phyloP scores from a whole-genome alignment of 2,797 vertebrate genomes.

The Eulemur rubriventer region DNA sequence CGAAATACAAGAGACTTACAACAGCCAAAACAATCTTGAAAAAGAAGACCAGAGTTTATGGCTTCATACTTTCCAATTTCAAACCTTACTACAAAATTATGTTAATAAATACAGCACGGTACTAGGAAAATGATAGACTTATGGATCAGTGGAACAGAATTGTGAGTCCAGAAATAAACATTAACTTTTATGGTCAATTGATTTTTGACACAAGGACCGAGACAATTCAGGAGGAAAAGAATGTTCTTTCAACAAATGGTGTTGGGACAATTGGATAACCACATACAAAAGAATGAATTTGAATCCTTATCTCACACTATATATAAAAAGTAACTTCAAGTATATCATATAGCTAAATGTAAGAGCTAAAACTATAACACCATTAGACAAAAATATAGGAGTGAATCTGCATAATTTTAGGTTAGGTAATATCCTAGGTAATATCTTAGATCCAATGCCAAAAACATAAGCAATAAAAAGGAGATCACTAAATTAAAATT shows the following conservation, averaged over 20 bases:
- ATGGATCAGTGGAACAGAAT: background rate
- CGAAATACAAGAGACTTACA: background rate
- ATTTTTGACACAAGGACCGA: background rate
- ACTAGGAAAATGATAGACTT: background rate
- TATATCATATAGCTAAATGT: background rate
- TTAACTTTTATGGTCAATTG: background rate
- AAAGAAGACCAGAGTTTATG: background rate
- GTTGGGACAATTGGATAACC: background rate
- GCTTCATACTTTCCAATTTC: background rate
- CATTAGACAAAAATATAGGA: background rate
- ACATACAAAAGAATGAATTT: background rate
- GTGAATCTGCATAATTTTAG: background rate
- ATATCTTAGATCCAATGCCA: background rate
- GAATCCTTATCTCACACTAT: background rate
- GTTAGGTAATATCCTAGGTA: background rate
- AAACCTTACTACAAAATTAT: background rate
- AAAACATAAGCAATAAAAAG: background rate
- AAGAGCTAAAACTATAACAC: background rate
- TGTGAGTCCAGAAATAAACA: background rate
- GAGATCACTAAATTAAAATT: background rate
- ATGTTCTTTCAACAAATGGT: background rate
- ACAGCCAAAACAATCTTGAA: background rate
- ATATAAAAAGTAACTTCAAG: background rate
- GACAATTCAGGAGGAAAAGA: background rate
- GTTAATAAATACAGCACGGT: background rate